A percentile compares a stretch with the other conserved stretches of the same genome.
Evolutionary conservation across 1,140 invertebrate species (phyloP).

Genomic region (Mamestra configurata): DNA sequence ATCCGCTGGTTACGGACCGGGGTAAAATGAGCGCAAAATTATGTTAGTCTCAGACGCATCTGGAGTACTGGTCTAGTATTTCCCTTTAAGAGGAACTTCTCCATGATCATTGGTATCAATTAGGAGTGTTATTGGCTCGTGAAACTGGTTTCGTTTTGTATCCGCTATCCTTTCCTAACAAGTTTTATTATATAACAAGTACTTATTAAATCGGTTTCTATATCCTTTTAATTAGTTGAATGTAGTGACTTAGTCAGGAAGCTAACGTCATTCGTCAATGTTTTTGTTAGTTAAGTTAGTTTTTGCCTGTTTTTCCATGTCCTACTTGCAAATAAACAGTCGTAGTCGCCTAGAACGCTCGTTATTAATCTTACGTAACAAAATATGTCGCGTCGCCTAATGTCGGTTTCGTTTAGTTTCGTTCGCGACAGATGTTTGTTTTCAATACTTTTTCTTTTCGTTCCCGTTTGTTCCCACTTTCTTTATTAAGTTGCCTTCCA

Average conservation of each 20-base stretch:
- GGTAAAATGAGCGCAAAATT: slow-evolving; percentile 32
- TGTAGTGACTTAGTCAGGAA: neutral
- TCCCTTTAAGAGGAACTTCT: neutral
- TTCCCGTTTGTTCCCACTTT: slow-evolving; percentile 43
- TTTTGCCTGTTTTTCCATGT: neutral
- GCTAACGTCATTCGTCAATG: neutral
- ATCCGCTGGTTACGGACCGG: slow-evolving; percentile 13
- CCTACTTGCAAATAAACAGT: neutral
- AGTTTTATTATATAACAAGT: neutral
- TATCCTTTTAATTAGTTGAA: slow-evolving; percentile 6
- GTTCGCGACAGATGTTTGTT: slow-evolving; percentile 52
- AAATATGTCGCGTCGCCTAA: slow-evolving; percentile 2
- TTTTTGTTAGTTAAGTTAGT: neutral
- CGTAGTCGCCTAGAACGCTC: neutral
- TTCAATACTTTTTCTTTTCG: slow-evolving; percentile 26
- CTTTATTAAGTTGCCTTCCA: slow-evolving; percentile 43
- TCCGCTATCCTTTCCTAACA: neutral
- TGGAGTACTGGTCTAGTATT: neutral
- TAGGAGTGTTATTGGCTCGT: neutral
- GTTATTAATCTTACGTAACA: neutral
- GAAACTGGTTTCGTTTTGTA: neutral
- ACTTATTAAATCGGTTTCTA: neutral
- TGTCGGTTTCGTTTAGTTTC: slow-evolving; percentile 24
- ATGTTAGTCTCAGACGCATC: neutral
- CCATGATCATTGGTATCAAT: neutral